Evolutionary conservation across 2,888 invertebrate species (phyloP), one percentile per base, ranked within the genome.

Genomic region (Tortrix viridana): DNA sequence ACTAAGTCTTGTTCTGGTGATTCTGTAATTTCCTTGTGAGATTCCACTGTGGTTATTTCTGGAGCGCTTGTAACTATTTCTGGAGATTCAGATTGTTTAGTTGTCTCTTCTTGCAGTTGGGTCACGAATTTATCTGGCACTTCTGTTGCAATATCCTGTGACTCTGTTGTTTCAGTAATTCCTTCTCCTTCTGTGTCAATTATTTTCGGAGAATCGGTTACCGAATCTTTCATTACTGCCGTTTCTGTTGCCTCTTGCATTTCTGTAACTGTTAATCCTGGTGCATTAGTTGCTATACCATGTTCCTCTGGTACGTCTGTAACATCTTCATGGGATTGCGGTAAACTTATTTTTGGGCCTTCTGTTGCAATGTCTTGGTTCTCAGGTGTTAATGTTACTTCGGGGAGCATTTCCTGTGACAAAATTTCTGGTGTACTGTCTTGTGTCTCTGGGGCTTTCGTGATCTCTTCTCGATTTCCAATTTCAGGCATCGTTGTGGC

Each of bases 1-100:
- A 65, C 58, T 7, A 49, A 47, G 12, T 52, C 61, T 18, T 60
- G 60, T 44, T 68, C 61, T 53, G 64, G 50, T 5, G 57, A 47
- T 65, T 66, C 65, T 16, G 71, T 70, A 7, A 48, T 46, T 19
- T 55, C 32, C 52, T 65, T 60, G 38, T 67, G 66, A 23, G 59
- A 53, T 49, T 68, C 55, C 32, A 60, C 58, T 47, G 50, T 46
- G 6, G 53, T 22, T 23, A 44, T 50, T 58, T 63, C 60, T 6
- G 69, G 61, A 46, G 46, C 19, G 5, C 3, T 46, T 20, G 61
- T 44, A 19, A 23, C 19, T 37, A 16, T 5, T 14, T 22, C 44
- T 3, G 4, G 32, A 37, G 43, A 1, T 54, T 56, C 43, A 20
- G 65, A 26, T 58, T 23, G 22, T 52, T 66, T 69, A 14, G 69